Conservation (phyloP, 2,888 invertebrate species). For the Biston betularia region DNA sequence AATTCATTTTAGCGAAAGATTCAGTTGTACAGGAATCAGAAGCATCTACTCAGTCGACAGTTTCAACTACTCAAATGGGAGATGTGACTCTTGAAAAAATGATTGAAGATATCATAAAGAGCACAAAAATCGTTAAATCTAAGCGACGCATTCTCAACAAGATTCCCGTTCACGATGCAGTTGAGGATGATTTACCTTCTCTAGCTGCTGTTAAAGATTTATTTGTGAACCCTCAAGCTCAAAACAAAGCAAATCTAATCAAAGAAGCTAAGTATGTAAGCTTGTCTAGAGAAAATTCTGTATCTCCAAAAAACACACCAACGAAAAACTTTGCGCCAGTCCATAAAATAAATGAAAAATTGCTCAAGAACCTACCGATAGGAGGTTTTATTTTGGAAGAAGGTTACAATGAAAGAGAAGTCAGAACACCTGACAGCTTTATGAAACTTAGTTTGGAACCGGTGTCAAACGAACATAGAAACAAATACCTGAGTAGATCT, state of each 20-base stretch:
- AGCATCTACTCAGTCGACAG: constrained; percentile 60
- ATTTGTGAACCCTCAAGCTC: constrained; percentile 76
- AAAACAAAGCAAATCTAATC: constrained; percentile 74
- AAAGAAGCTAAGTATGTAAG: constrained; percentile 79
- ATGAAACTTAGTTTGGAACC: constrained; percentile 50
- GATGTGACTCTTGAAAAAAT: constrained; percentile 85
- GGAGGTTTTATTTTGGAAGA: constrained; percentile 81
- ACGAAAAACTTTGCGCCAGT: constrained; percentile 68
- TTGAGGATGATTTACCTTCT: constrained; percentile 66
- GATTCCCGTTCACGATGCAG: constrained; percentile 47
- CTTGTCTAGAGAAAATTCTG: constrained; percentile 77
- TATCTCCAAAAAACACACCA: constrained; percentile 75
- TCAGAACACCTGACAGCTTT: constrained; percentile 74
- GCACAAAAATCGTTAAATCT: constrained; percentile 81
- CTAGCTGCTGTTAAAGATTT: constrained; percentile 70
- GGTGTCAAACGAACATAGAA: constrained; percentile 45
- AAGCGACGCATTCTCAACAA: constrained; percentile 71
- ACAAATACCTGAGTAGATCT: constrained; percentile 64
- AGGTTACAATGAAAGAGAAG: constrained; percentile 82
- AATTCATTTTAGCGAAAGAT: constrained; percentile 75
- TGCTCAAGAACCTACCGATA: constrained; percentile 77
- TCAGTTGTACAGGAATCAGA: constrained; percentile 69
- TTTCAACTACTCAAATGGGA: constrained; percentile 84
- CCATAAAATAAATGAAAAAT: constrained; percentile 70
- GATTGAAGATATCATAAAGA: constrained; percentile 88